Base-by-base conservation (phyloP, 2,113 vertebrate species). In the Microtus pennsylvanicus region DNA sequence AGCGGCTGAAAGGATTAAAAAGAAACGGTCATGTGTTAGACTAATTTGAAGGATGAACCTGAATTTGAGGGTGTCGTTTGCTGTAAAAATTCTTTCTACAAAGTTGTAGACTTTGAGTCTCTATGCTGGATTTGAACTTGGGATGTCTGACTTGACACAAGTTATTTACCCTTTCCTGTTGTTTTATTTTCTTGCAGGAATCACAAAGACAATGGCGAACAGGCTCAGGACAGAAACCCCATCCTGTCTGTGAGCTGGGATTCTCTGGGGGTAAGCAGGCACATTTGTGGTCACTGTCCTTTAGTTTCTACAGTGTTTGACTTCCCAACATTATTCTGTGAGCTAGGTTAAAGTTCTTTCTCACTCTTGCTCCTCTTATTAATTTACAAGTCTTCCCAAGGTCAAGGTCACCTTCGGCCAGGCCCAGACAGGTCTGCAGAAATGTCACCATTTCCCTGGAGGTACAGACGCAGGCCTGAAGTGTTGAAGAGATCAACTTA, bases 131-230 rank as follows among this genome's bases (percentile, higher is more conserved):
- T 67, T 89, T 63, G 24, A 86, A 52, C 50, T 82, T 35, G 22
- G 55, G 30, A 11, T 21, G 19, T 87, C 6, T 92, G 69, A 35
- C 35, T 89, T 94, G 63, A 78, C 16, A 45, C 33, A 24, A 19
- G 14, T 81, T 69, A 55, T 19, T 90, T 61, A 82, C 47, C 76
- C 78, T 61, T 85, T 90, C 55, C 65, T 87, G 13, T 82, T 88
- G 12, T 7, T 55, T 52, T 90, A 9, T 75, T 45, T 87, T 33
- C 63, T 65, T 80, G 63, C 28, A 55, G 63, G 58, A 42, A 47
- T 22, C 52, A 72, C 47, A 47, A 78, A 52, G 30, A 42, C 24
- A 2, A 47, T 17, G 30, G 33, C 26, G 12, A 52, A 8, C 65
- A 61, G 38, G 55, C 85, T 33, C 5, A 0, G 3, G 45, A 47